Percentiles rank a stretch among this genome's conserved stretches.
Conservation (phyloP, 2,113 vertebrate species). For the Otis tarda region DNA sequence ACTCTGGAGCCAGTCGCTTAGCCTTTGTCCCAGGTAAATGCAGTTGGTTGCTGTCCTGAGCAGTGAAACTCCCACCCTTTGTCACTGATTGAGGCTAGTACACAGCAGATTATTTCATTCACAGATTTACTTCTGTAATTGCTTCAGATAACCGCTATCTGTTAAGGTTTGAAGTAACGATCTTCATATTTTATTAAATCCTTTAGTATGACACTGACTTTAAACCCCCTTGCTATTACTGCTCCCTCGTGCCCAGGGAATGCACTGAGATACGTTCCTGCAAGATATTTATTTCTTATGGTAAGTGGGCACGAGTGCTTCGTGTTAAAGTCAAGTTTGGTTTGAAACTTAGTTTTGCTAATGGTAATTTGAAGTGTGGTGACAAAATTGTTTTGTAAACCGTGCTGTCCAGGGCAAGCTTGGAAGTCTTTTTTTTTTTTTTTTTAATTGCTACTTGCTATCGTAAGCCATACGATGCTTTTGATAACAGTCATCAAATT, state of each 20-base stretch:
- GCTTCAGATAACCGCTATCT: neutral
- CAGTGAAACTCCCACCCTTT: neutral
- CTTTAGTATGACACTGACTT: neutral
- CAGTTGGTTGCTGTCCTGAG: neutral
- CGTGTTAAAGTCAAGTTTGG: neutral
- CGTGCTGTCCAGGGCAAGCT: neutral
- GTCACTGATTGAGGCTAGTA: neutral
- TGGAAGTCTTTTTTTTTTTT: neutral
- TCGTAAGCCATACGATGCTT: conserved; percentile 45
- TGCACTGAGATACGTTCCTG: neutral
- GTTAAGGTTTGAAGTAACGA: neutral
- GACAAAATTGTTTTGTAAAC: neutral
- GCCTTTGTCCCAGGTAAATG: neutral
- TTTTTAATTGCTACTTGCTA: conserved; percentile 42
- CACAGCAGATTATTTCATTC: neutral
- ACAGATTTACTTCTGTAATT: neutral
- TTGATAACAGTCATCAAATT: conserved; percentile 63
- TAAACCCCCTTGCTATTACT: neutral
- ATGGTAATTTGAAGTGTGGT: neutral
- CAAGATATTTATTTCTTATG: neutral
- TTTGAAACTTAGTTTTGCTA: neutral
- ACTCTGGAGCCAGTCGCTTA: neutral
- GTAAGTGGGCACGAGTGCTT: neutral
- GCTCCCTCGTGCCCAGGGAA: neutral
- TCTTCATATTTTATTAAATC: conserved; percentile 7